These are phyloP conservation scores for Acanthoscelides obtectus DNA, from an alignment of 2,888 invertebrate genomes.

Conservation along the genomic window DNA sequence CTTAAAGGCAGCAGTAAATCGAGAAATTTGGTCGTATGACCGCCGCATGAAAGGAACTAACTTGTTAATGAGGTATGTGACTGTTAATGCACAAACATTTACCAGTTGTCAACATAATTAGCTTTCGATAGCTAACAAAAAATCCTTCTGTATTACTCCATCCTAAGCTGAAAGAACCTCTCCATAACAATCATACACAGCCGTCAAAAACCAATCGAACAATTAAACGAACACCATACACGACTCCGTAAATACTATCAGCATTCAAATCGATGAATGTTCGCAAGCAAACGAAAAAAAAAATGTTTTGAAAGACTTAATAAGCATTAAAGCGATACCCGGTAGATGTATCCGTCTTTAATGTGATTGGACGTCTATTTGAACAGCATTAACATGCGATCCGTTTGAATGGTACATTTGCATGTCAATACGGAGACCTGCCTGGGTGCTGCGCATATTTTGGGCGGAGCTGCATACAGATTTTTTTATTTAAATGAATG, in stretches of 20 bases:
- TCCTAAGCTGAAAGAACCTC: neutral
- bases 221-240: neutral
- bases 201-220: neutral
- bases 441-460: neutral
- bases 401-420: neutral
- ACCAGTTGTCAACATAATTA: neutral
- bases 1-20: no score
- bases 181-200: neutral
- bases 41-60: no score
- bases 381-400: neutral
- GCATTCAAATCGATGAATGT: neutral
- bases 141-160: neutral
- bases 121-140: neutral
- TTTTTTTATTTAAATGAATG: neutral
- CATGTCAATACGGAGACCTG: neutral
- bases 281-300: neutral
- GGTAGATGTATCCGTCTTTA: neutral
- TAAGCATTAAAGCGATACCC: neutral
- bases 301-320: neutral
- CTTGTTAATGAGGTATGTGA: no score
- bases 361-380: neutral
- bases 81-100: no score
- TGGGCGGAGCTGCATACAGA: neutral
- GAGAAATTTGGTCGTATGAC: no score
- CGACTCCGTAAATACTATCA: neutral